Base-by-base conservation (phyloP, 2,888 invertebrate species). In the Neocrepidodera transversa region DNA sequence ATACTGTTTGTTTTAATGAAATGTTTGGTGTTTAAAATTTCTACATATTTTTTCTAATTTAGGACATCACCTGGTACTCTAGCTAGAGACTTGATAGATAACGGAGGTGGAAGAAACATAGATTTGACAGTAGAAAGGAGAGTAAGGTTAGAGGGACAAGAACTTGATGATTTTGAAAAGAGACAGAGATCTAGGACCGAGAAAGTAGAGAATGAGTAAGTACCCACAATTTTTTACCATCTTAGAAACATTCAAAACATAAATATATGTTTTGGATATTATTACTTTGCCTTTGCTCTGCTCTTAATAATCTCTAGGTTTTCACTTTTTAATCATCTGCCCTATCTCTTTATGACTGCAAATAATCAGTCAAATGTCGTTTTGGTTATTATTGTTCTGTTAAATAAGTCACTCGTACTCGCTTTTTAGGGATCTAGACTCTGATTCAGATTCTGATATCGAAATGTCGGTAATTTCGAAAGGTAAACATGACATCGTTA, bases 401-500 rank as follows among this genome's bases (percentile, higher is more conserved):
- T n/a, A n/a, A n/a, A n/a, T n/a, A n/a, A n/a, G n/a, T n/a, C n/a
- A n/a, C n/a, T n/a, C 23, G 7, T 23, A 23, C 23, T 23, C 23
- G 10, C 8, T 28, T 32, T 32, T 2, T 13, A 32, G 32, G 6
- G 18, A 30, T 30, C 13, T 6, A 26, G 91, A 91, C 43, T 93
- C 93, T 0, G 93, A 93, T 74, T 91, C 91, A 0, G 92, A 92
- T 60, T 90, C 90, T 59, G 93, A 93, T 72, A 84, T 92, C 55
- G 93, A 92, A 79, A 91, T 92, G 85, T 90, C 89, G 77, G 87
- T 91, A 48, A 91, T 91, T 61, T 81, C 81, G 3, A 86, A 84
- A 73, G 93, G 93, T 0, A 89, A 91, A 49, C 95, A 97, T 78
- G 96, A 97, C 79, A 89, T 93, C 70, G 90, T 90, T 32, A 92